Percentiles rank a stretch among this genome's conserved stretches.
These are phyloP conservation scores for Umimayanthus kanabou DNA, from an alignment of 92 coral and sea anemone species.

Conservation along the genomic window DNA sequence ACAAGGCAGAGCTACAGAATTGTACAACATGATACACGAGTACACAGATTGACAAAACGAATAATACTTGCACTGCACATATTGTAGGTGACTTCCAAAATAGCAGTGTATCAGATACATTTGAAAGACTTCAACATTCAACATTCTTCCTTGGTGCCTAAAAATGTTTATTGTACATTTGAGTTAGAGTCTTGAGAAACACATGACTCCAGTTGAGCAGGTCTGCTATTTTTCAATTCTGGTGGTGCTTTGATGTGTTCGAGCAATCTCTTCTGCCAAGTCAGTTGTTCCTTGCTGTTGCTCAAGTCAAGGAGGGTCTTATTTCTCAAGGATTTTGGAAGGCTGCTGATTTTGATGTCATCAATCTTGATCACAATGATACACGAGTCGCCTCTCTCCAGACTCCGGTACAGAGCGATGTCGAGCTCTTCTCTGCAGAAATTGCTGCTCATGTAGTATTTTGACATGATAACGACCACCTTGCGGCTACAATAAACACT, in stretches of 20 bases:
- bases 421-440: constrained; percentile 77
- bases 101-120: background rate
- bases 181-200: constrained; percentile 20
- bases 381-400: constrained; percentile 36
- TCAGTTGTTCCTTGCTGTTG: constrained; percentile 8
- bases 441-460: constrained; percentile 68
- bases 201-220: background rate
- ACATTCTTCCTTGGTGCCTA: background rate
- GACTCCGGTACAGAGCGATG: constrained; percentile 63
- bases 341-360: constrained; percentile 48
- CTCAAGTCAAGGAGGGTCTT: constrained; percentile 70
- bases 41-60: no score
- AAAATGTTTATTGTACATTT: background rate
- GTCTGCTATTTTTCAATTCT: background rate
- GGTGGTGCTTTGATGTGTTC: background rate
- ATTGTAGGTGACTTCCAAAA: no score
- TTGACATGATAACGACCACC: constrained; percentile 77
- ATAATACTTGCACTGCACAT: no score
- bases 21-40: no score
- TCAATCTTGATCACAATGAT: constrained; percentile 64
- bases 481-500: constrained; percentile 76
- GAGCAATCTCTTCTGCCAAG: constrained; percentile 28
- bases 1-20: no score
- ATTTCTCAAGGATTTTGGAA: constrained; percentile 64
- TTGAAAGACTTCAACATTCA: no score